Conservation (phyloP, 2,797 vertebrate species). For the Liasis olivaceus region DNA sequence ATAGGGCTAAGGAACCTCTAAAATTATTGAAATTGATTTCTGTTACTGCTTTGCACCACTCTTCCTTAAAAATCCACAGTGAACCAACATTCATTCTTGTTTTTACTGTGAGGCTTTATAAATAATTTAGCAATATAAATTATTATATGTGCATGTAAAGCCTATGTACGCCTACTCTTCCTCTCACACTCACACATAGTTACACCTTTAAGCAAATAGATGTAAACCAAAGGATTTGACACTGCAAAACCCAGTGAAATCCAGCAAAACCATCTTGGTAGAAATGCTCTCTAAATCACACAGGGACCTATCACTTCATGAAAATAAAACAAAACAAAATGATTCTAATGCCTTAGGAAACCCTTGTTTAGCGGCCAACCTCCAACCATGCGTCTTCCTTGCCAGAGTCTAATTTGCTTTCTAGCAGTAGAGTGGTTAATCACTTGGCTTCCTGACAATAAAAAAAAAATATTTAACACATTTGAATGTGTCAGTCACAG, state of each 20-base stretch:
- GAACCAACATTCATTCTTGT: neutral
- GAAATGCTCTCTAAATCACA: neutral
- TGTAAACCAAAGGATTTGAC: conserved; percentile 19
- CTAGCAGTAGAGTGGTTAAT: conserved; percentile 1
- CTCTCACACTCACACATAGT: neutral
- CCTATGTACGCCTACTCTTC: neutral
- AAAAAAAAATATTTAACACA: conserved; percentile 6
- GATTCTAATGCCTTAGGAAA: fast-evolving
- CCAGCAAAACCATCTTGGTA: neutral
- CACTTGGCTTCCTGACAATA: conserved; percentile 9
- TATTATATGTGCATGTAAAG: neutral
- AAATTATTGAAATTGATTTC: conserved; percentile 65
- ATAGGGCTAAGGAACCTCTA: conserved; percentile 56
- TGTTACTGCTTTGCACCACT: conserved; percentile 24
- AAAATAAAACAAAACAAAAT: fast-evolving
- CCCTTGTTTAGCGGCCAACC: fast-evolving
- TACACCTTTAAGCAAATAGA: neutral
- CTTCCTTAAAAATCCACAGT: conserved; percentile 46
- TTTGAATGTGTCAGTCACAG: conserved; percentile 23
- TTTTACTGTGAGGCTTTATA: conserved; percentile 36
- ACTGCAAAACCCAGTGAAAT: conserved; percentile 30
- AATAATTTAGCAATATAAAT: neutral
- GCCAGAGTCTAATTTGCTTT: conserved; percentile 15
- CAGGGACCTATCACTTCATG: fast-evolving
- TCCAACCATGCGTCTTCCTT: neutral